Evolutionary conservation across 2,888 invertebrate species (phyloP).

Genomic region (Dolomedes plantarius): DNA sequence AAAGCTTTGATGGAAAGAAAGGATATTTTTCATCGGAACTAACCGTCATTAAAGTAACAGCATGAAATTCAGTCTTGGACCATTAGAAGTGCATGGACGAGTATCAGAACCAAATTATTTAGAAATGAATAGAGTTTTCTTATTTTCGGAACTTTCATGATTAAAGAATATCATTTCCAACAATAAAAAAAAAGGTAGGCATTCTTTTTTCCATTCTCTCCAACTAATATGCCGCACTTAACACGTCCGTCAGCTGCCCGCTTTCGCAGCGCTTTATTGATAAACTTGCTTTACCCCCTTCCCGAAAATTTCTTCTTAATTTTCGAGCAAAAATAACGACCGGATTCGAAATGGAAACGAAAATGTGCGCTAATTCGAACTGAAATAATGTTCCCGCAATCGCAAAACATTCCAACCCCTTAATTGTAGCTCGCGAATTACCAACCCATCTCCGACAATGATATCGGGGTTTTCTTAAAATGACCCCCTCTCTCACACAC

Average conservation of each 20-base stretch:
- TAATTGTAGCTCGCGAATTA: slow-evolving; percentile 41
- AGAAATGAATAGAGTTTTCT: background rate
- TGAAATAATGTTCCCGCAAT: background rate
- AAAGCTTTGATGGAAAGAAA: too few species aligned
- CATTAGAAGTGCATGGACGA: background rate
- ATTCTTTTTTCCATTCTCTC: background rate
- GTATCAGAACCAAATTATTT: background rate
- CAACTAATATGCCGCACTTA: background rate
- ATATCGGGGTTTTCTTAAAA: slow-evolving; percentile 29
- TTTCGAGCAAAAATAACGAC: slow-evolving; percentile 36
- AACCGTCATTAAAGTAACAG: too few species aligned
- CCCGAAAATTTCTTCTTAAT: slow-evolving; percentile 30
- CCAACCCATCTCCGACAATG: background rate
- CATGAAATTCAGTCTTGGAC: too few species aligned
- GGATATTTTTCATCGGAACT: too few species aligned
- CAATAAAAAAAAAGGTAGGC: background rate
- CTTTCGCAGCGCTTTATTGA: slow-evolving; percentile 67
- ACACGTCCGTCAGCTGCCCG: slow-evolving; percentile 36
- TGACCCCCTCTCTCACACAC: background rate
- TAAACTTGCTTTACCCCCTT: slow-evolving; percentile 57
- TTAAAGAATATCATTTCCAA: background rate
- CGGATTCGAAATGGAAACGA: slow-evolving; percentile 8
- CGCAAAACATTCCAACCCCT: slow-evolving; percentile 31
- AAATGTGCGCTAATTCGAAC: slow-evolving; percentile 36
- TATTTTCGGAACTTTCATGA: background rate